phyloP scores from a whole-genome alignment of 2,113 vertebrate species.

The Nematolebias whitei region DNA sequence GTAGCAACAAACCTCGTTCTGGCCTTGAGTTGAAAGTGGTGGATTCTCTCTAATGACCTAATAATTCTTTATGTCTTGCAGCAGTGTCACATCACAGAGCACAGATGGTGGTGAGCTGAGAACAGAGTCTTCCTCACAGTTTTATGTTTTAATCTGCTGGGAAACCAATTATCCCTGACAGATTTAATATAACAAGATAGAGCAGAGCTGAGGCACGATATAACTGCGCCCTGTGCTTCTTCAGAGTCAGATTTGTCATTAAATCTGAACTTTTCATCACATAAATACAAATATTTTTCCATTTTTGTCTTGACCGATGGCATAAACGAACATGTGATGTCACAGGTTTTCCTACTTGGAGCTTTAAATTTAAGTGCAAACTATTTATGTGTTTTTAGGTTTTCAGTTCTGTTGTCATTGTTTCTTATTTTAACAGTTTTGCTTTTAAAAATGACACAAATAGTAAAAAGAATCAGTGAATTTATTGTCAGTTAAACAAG shows the following conservation, averaged over 20 bases:
- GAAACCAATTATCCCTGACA: slow-evolving; percentile 78
- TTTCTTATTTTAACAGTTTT: too few species aligned
- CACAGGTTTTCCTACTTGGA: too few species aligned
- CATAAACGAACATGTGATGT: too few species aligned
- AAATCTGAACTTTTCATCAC: slow-evolving; percentile 21
- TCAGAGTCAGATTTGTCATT: slow-evolving; percentile 53
- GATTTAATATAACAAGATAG: slow-evolving; percentile 68
- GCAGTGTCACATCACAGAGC: slow-evolving; percentile 53
- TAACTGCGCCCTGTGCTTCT: slow-evolving; percentile 44
- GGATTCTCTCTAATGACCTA: slow-evolving; percentile 55
- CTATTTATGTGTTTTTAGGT: too few species aligned
- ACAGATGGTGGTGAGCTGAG: slow-evolving; percentile 67
- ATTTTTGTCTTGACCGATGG: too few species aligned
- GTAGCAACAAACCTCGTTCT: background rate
- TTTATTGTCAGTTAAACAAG: too few species aligned
- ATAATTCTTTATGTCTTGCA: slow-evolving; percentile 65
- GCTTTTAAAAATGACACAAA: too few species aligned
- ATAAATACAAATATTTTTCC: slow-evolving; percentile 5
- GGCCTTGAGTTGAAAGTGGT: slow-evolving; percentile 23
- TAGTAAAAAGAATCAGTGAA: too few species aligned
- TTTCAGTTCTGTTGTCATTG: too few species aligned
- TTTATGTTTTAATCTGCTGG: slow-evolving; percentile 73
- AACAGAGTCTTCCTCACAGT: slow-evolving; percentile 68
- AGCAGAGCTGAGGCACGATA: slow-evolving; percentile 44
- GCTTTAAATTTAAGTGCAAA: too few species aligned